A percentile compares a stretch with the other conserved stretches of the same genome.
These are phyloP conservation scores for Platerodrilus igneus DNA, from an alignment of 2,888 invertebrate species.

Conservation along the genomic window DNA sequence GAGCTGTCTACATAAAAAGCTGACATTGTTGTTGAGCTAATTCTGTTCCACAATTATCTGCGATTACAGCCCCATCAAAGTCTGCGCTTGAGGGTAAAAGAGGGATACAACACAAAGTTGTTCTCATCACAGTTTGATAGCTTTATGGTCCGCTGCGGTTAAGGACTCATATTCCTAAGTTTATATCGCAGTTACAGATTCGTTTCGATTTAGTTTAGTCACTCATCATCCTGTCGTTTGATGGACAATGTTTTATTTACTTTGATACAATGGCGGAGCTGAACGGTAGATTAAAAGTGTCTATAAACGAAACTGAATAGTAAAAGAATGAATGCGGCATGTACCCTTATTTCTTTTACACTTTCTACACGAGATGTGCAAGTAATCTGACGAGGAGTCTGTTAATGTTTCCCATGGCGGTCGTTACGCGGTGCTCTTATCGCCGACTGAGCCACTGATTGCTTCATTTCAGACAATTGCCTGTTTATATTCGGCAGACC, in stretches of 20 bases:
- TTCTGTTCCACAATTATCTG: conserved; percentile 46
- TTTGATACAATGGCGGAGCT: no score
- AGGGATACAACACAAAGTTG: conserved; percentile 26
- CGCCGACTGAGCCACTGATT: conserved; percentile 50
- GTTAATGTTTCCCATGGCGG: conserved; percentile 50
- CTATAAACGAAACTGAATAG: conserved; percentile 22
- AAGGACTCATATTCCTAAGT: conserved; percentile 30
- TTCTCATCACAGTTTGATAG: conserved; percentile 38
- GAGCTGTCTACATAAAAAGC: conserved; percentile 43
- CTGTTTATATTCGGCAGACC: conserved; percentile 51
- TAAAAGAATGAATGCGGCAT: conserved; percentile 23
- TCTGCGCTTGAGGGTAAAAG: conserved; percentile 32
- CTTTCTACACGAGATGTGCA: conserved; percentile 42
- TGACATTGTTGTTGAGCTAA: conserved; percentile 46
- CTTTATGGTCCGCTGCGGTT: conserved; percentile 39
- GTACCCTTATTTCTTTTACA: conserved; percentile 33
- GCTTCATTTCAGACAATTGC: conserved; percentile 52
- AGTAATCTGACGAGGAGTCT: conserved; percentile 51
- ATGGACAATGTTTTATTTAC: no score
- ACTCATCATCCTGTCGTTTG: no score
- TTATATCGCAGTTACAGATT: no score
- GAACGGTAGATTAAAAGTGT: conserved; percentile 10
- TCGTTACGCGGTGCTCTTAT: conserved; percentile 51
- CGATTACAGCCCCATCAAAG: conserved; percentile 48
- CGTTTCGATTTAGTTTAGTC: no score